Evolutionary conservation across 2,888 invertebrate species (phyloP), one percentile per base, ranked within the genome.

Genomic region (Drosophila subsilvestris): DNA sequence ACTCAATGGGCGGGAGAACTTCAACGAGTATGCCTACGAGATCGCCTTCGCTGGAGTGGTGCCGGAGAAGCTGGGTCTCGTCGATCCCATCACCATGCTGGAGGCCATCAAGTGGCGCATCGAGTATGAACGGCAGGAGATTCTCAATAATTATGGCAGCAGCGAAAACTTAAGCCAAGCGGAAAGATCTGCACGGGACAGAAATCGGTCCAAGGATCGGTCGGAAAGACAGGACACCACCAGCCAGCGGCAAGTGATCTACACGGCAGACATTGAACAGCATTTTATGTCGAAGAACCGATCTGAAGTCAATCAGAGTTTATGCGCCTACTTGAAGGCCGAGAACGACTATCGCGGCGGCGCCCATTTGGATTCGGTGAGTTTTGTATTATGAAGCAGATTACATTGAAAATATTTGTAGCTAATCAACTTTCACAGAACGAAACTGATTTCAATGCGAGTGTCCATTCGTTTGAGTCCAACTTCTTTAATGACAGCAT

Each of bases 91-190:
- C 9, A 78, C 80, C 1, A 63, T 90, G 54, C 20, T 90, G n/a
- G 90, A 90, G 45, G 90, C 90, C 0, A 75, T 90, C 8, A 60
- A 76, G 7, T 3, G 79, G 29, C 81, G 90, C 12, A 80, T 90
- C 32, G 83, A 86, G 14, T 60, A 71, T 3, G 90, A 90, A 9
- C 78, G 86, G 0, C 54, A 58, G 0, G 70, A 76, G 29, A 66
- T 84, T 0, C 57, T 27, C 0, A 80, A 74, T 1, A 62, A 48
- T 1, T 61, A 63, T 14, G 60, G 48, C 0, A 43, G 37, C 43
- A 51, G 1, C 6, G 14, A 1, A 14, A 7, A n/a, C 14, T 5
- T 7, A 12, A 47, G 12, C 3, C 8, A 1, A 18, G 37, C 18
- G 8, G 14, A 44, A n/a, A 18, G 17, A 47, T 54, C 3, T 4